Evolutionary conservation across 2,888 invertebrate genomes (phyloP).

Genomic region (Buathra laborator): DNA sequence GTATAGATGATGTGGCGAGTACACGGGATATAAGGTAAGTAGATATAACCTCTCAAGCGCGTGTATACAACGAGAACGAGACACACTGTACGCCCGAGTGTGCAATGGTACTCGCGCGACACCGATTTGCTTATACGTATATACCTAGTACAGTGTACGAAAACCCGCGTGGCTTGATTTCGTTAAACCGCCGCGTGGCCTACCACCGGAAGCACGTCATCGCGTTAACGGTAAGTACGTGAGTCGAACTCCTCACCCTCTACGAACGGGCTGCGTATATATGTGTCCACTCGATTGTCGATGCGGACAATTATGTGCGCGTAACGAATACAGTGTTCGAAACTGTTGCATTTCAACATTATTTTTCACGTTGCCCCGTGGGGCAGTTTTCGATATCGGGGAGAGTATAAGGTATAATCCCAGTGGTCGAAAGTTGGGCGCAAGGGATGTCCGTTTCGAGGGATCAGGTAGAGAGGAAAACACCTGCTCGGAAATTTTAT

Average conservation of each 20-base stretch:
- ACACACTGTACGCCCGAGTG: background rate
- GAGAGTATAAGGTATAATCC: background rate
- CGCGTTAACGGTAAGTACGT: slow-evolving; percentile 56
- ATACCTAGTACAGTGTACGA: slow-evolving; percentile 23
- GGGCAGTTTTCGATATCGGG: no score
- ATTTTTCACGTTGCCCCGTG: no score
- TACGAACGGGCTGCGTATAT: background rate
- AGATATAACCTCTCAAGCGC: background rate
- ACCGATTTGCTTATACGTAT: slow-evolving; percentile 33
- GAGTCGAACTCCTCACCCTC: slow-evolving; percentile 20
- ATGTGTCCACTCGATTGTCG: background rate
- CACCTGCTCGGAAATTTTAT: slow-evolving; percentile 24
- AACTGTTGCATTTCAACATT: background rate
- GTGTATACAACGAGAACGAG: slow-evolving; percentile 1
- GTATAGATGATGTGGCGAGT: background rate
- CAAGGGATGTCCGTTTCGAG: slow-evolving; percentile 15
- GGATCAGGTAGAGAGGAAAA: slow-evolving; percentile 31
- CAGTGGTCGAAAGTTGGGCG: background rate
- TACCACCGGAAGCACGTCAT: slow-evolving; percentile 59
- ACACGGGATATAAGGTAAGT: background rate
- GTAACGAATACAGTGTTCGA: background rate
- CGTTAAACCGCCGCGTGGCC: slow-evolving; percentile 51
- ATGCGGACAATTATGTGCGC: background rate
- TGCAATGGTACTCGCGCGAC: slow-evolving; percentile 33
- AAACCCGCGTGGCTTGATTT: slow-evolving; percentile 55